A percentile compares a stretch with the other conserved stretches of the same genome.
Conservation (phyloP, 2,888 invertebrate genomes). For the Eristalis tenax region DNA sequence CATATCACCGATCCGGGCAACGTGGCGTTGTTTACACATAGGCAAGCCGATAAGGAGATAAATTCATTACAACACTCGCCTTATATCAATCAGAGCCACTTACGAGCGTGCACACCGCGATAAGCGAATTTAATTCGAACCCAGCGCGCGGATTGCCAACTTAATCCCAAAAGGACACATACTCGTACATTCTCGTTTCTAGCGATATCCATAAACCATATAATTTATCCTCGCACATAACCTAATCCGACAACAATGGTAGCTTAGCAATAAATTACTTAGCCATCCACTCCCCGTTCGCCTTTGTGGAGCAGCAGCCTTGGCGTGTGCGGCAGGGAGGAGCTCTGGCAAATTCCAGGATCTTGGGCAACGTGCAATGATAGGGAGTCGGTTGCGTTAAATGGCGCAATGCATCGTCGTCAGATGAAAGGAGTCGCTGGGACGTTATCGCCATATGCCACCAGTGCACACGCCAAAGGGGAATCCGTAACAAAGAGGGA, state of each 20-base stretch:
- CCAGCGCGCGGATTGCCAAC: constrained; percentile 41
- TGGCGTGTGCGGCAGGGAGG: constrained; percentile 12
- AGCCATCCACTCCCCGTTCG: not conserved
- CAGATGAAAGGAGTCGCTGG: constrained; percentile 13
- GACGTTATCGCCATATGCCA: constrained; percentile 55
- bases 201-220: constrained; percentile 61
- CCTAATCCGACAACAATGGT: constrained; percentile 70
- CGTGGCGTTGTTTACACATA: constrained; percentile 26
- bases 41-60: constrained; percentile 51
- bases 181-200: constrained; percentile 49
- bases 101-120: constrained; percentile 34
- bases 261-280: constrained; percentile 70
- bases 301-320: not conserved
- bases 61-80: constrained; percentile 50
- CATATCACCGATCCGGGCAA: not conserved
- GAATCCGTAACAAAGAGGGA: constrained; percentile 55
- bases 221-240: constrained; percentile 68
- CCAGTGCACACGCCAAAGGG: constrained; percentile 41
- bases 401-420: constrained; percentile 55
- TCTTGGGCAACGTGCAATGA: not conserved
- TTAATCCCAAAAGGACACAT: constrained; percentile 49
- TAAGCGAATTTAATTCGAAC: constrained; percentile 65
- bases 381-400: constrained; percentile 50
- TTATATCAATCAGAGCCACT: constrained; percentile 68
- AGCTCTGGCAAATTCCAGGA: constrained; percentile 32